phyloP scores from a whole-genome alignment of 2,113 vertebrate genomes.

The Butorides virescens region DNA sequence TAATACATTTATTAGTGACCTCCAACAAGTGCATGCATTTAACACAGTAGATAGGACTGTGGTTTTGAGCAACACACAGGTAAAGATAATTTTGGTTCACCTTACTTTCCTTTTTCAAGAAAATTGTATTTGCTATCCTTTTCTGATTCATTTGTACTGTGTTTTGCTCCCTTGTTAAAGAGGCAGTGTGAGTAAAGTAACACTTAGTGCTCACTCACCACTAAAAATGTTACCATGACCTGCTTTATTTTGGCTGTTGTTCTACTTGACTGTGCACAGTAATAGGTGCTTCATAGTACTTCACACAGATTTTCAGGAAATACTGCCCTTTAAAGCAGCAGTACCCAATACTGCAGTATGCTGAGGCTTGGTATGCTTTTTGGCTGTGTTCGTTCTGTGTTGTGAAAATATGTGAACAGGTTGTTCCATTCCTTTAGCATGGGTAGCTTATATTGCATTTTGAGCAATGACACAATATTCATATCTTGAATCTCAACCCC shows the following conservation, averaged over 20 bases:
- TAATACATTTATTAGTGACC: neutral
- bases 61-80: neutral
- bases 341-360: neutral
- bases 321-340: neutral
- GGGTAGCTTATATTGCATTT: neutral
- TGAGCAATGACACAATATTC: neutral
- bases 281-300: neutral
- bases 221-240: neutral
- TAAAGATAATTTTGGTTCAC: neutral
- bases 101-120: neutral
- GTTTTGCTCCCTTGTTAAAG: neutral
- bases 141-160: neutral
- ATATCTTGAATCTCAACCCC: neutral
- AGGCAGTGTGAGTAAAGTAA: neutral
- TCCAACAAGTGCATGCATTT: neutral
- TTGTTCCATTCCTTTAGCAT: neutral
- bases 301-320: neutral
- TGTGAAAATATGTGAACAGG: neutral
- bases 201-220: neutral
- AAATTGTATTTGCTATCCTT: neutral
- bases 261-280: neutral
- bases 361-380: neutral
- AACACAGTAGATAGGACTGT: neutral
- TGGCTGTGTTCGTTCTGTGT: neutral
- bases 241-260: neutral